Evolutionary conservation across 1,140 invertebrate genomes (phyloP).

Genomic region (Formica exsecta): DNA sequence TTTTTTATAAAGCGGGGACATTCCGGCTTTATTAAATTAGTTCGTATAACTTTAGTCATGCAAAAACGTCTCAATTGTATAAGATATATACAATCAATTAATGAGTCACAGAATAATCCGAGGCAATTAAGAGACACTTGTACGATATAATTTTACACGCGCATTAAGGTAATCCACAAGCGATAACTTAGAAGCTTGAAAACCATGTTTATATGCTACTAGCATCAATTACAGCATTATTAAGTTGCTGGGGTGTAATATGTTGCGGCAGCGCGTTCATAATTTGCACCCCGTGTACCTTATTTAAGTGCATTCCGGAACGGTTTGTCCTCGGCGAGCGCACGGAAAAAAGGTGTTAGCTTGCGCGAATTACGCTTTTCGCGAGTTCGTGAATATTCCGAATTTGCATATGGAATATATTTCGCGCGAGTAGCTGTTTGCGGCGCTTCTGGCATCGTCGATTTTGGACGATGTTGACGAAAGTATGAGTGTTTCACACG

Average conservation of each 20-base stretch:
- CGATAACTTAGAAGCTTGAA: not conserved
- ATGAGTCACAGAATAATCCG: not conserved
- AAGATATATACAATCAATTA: not conserved
- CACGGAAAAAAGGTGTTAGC: not conserved
- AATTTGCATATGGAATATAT: conserved; percentile 41
- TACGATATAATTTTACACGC: not conserved
- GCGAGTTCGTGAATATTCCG: not conserved
- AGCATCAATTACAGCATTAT: conserved; percentile 43
- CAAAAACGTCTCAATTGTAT: conserved; percentile 3
- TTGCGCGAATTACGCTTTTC: conserved; percentile 7
- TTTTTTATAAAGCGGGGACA: not conserved
- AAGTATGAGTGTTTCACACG: conserved; percentile 65
- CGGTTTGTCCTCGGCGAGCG: not conserved
- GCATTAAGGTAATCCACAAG: not conserved
- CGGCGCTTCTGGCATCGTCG: conserved; percentile 47
- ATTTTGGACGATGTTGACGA: conserved; percentile 54
- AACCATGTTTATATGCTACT: not conserved
- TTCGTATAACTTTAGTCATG: no score
- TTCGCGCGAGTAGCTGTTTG: not conserved
- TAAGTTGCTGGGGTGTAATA: conserved; percentile 39
- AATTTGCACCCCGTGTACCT: conserved; percentile 2
- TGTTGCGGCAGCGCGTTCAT: not conserved
- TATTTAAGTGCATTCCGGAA: conserved; percentile 17
- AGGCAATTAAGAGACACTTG: not conserved
- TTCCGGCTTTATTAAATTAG: not conserved